Evolutionary conservation across 2,113 vertebrate genomes (phyloP).

Genomic region (Lasiurus cinereus): DNA sequence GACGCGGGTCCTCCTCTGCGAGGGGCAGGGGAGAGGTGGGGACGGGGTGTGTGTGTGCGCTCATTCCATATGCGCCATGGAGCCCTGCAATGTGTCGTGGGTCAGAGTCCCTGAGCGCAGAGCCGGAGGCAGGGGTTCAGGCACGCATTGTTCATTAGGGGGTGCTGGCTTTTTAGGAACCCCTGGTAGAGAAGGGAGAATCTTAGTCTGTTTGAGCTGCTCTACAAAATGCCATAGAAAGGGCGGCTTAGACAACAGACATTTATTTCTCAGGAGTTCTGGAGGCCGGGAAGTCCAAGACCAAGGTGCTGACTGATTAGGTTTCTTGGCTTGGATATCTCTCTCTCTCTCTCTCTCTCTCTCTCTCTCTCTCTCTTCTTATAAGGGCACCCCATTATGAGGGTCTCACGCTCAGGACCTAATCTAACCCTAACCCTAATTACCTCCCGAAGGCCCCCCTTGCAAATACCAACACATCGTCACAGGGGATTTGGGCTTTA

Average conservation of each 20-base stretch:
- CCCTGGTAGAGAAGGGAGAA: not conserved
- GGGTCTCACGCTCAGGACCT: not conserved
- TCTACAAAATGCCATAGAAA: not conserved
- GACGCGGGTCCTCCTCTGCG: not conserved
- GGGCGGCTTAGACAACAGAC: not conserved
- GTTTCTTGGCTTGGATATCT: not conserved
- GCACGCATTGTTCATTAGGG: not conserved
- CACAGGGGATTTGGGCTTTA: not conserved
- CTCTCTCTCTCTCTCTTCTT: not conserved
- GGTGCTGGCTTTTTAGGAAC: not conserved
- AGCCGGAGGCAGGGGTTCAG: not conserved
- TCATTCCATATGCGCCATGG: not conserved
- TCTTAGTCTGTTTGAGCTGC: not conserved
- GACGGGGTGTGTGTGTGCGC: not conserved
- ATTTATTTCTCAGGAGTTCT: not conserved
- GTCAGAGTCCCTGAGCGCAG: not conserved
- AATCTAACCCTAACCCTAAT: conserved; percentile 18
- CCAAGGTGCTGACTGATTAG: not conserved
- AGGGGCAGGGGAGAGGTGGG: not conserved
- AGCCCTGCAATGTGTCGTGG: not conserved
- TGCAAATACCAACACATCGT: not conserved
- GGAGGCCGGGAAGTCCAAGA: not conserved
- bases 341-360: not conserved
- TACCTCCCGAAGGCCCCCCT: not conserved
- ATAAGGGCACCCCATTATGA: not conserved